Conservation (phyloP, 2,888 invertebrate genomes). For the Timema podura region DNA sequence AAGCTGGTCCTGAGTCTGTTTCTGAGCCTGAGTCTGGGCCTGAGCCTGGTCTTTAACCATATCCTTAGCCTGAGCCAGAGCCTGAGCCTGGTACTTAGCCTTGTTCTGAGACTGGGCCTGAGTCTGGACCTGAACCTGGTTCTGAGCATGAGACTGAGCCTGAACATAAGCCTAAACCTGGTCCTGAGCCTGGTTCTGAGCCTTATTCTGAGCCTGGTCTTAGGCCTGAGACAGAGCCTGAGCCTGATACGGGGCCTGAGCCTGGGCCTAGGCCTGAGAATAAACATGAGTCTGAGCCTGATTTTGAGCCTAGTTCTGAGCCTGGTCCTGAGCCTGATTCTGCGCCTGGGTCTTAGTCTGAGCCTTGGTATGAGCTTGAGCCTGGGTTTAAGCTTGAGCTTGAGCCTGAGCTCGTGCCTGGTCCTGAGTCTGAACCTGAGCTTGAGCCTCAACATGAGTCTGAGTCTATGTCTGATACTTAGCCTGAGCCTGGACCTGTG, state of each 20-base stretch:
- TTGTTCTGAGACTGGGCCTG: background rate
- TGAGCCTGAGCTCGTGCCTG: background rate
- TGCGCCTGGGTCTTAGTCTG: background rate
- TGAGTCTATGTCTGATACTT: constrained; percentile 25
- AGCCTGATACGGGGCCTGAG: background rate
- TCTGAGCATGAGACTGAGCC: no score
- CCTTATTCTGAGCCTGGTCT: no score
- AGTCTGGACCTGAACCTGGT: background rate
- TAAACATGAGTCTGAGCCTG: no score
- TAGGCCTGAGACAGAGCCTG: no score
- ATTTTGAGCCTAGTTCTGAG: no score
- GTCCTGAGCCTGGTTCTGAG: no score
- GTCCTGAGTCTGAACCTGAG: no score
- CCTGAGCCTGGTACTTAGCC: constrained; percentile 1
- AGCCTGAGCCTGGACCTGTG: constrained; percentile 33
- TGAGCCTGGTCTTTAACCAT: constrained; percentile 33
- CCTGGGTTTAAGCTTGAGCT: background rate
- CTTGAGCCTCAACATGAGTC: background rate
- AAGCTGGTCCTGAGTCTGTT: background rate
- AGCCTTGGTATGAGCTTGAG: background rate
- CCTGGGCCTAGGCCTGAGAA: background rate
- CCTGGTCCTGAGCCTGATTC: background rate
- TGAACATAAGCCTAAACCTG: no score
- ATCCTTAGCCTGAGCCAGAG: constrained; percentile 12
- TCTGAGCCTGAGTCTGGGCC: no score